Conservation (phyloP, 2,113 vertebrate species). For the Neoarius graeffei region DNA sequence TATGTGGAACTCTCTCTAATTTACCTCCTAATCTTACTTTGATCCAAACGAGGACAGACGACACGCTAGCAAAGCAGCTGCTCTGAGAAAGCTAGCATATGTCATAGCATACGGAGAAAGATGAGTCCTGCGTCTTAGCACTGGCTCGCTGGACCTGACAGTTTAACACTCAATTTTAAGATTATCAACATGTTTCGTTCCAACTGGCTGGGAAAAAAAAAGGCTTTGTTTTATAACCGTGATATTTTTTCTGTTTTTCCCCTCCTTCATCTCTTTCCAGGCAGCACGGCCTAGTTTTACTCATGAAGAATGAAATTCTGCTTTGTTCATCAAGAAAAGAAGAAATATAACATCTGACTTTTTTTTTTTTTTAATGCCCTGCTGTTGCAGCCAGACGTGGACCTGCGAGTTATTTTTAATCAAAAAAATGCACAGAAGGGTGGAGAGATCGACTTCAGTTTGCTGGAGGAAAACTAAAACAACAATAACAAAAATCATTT, state of each 20-base stretch:
- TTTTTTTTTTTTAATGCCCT: background rate
- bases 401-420: background rate
- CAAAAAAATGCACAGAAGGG: background rate
- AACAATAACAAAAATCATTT: background rate
- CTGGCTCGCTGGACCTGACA: slow-evolving; percentile 28
- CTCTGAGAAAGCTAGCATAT: slow-evolving; percentile 4
- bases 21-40: slow-evolving; percentile 41
- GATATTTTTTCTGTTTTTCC: slow-evolving; percentile 16
- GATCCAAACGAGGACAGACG: slow-evolving; percentile 15
- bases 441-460: background rate
- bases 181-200: slow-evolving; percentile 9
- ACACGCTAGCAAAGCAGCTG: background rate
- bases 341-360: slow-evolving; percentile 2
- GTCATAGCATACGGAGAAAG: background rate
- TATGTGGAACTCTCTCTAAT: slow-evolving; percentile 54
- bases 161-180: slow-evolving; percentile 13
- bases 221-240: background rate
- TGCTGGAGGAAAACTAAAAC: too few relatives aligned
- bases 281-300: background rate
- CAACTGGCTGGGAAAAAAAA: slow-evolving; percentile 24
- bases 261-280: slow-evolving; percentile 43
- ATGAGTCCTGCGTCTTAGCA: background rate
- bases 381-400: background rate
- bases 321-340: slow-evolving; percentile 14
- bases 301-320: slow-evolving; percentile 5